A percentile compares a stretch with the other conserved stretches of the same genome.
These are phyloP conservation scores for Sinotaia quadrata DNA, from an alignment of 2,888 invertebrate genomes.

Conservation along the genomic window DNA sequence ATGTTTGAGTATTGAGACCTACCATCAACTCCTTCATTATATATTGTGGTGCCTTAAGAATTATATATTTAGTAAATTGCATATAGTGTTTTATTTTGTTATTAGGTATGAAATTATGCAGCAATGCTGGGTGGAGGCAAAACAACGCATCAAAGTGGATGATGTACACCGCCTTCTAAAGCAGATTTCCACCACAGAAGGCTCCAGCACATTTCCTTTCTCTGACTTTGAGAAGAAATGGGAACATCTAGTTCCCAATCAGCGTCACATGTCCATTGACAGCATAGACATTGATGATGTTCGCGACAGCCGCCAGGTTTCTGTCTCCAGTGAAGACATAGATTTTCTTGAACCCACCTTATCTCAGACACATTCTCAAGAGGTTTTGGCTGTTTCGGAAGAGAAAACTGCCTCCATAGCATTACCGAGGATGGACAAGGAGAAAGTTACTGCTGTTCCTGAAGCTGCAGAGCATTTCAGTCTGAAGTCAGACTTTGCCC, in stretches of 20 bases:
- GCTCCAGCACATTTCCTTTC: slow-evolving; percentile 22
- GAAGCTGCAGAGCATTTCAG: neutral
- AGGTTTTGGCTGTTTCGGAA: neutral
- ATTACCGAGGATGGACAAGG: slow-evolving; percentile 4
- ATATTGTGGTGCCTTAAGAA: too few species aligned
- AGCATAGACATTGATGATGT: slow-evolving; percentile 4
- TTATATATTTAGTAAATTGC: too few species aligned
- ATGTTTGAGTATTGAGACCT: too few species aligned
- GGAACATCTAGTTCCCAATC: slow-evolving; percentile 34
- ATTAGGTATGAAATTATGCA: slow-evolving; percentile 83
- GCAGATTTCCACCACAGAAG: slow-evolving; percentile 59
- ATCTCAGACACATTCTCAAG: slow-evolving; percentile 2
- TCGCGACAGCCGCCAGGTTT: neutral
- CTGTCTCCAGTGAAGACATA: slow-evolving; percentile 6
- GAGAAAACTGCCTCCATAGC: neutral
- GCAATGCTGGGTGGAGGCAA: slow-evolving; percentile 79
- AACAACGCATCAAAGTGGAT: slow-evolving; percentile 74
- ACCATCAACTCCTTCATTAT: too few species aligned
- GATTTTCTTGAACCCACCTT: neutral
- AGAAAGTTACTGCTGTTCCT: neutral
- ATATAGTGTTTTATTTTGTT: too few species aligned
- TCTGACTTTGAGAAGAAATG: slow-evolving; percentile 43
- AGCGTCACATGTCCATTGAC: slow-evolving; percentile 21
- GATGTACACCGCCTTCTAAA: slow-evolving; percentile 76
- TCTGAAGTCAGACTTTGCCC: neutral